These are phyloP conservation scores for Ramphastos sulfuratus DNA, from an alignment of 2,113 vertebrate species.

Conservation along the genomic window DNA sequence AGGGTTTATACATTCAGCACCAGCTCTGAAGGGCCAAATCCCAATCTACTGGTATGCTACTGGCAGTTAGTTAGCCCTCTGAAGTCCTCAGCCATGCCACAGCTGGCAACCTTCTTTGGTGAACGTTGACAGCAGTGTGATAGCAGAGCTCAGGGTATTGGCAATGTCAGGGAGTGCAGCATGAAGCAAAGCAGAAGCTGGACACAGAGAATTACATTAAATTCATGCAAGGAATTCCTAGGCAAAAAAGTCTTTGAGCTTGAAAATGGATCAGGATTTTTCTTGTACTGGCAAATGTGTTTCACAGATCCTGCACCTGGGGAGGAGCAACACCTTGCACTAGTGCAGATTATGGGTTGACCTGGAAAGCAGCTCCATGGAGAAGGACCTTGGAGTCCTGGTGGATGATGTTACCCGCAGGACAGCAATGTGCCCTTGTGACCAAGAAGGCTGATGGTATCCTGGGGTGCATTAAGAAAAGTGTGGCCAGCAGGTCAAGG, in stretches of 20 bases:
- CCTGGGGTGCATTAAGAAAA: too few relatives aligned
- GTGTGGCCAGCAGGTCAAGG: too few relatives aligned
- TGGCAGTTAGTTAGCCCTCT: neutral
- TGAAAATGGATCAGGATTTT: neutral
- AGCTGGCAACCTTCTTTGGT: neutral
- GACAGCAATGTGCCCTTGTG: too few relatives aligned
- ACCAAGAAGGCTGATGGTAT: too few relatives aligned
- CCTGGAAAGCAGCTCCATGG: too few relatives aligned
- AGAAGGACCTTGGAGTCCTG: too few relatives aligned
- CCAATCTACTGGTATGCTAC: neutral
- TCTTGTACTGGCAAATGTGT: fast-evolving
- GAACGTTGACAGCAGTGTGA: neutral
- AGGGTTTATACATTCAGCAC: neutral
- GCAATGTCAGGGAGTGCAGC: too few relatives aligned
- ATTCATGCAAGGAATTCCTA: neutral
- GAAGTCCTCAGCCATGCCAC: neutral
- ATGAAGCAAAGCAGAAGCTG: neutral
- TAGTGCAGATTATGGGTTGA: too few relatives aligned
- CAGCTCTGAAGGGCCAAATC: neutral
- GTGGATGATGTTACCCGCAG: too few relatives aligned
- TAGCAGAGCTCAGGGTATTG: neutral
- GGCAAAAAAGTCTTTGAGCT: neutral
- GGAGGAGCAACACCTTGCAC: too few relatives aligned
- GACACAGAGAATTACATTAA: neutral
- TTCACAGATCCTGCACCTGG: neutral